Evolutionary conservation across 2,113 vertebrate genomes (phyloP).

Genomic region (Psettodes erumei): DNA sequence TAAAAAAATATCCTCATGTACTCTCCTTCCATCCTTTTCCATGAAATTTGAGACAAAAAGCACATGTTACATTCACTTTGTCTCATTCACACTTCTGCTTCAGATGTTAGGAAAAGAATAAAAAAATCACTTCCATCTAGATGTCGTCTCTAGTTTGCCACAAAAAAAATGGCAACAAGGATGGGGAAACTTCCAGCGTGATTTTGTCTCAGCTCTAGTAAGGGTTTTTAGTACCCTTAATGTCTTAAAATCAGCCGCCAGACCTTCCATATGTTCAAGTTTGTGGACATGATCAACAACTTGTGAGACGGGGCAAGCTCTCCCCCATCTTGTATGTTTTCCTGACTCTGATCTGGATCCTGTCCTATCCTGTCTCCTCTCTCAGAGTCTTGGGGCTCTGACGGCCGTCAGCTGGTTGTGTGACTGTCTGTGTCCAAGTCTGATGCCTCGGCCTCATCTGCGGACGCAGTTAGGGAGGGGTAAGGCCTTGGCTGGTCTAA

Average conservation of each 20-base stretch:
- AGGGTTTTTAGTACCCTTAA: conserved; percentile 1
- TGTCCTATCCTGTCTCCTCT: too few species aligned
- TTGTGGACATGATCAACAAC: not conserved
- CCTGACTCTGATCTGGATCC: not conserved
- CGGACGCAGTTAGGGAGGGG: conserved; percentile 67
- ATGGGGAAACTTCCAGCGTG: not conserved
- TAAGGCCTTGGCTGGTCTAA: conserved; percentile 83
- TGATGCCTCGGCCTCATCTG: conserved; percentile 74
- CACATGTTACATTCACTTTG: conserved; percentile 62
- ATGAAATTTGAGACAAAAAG: conserved; percentile 33
- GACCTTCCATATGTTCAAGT: conserved; percentile 2
- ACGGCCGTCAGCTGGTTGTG: conserved; percentile 53
- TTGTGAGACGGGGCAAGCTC: not conserved
- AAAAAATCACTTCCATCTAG: conserved; percentile 12
- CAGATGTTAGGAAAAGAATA: not conserved
- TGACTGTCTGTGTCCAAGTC: conserved; percentile 61
- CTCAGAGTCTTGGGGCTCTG: not conserved
- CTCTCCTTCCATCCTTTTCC: conserved; percentile 4
- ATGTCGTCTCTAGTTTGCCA: not conserved
- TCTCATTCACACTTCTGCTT: conserved; percentile 44
- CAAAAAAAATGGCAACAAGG: conserved; percentile 24
- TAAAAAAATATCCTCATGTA: not conserved
- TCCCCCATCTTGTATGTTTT: not conserved
- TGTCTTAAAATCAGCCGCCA: conserved; percentile 38
- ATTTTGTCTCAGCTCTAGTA: not conserved